Percentiles rank a stretch among this genome's conserved stretches.
These are phyloP conservation scores for Lagorchestes hirsutus DNA, from an alignment of 2,797 vertebrate species.

Conservation along the genomic window DNA sequence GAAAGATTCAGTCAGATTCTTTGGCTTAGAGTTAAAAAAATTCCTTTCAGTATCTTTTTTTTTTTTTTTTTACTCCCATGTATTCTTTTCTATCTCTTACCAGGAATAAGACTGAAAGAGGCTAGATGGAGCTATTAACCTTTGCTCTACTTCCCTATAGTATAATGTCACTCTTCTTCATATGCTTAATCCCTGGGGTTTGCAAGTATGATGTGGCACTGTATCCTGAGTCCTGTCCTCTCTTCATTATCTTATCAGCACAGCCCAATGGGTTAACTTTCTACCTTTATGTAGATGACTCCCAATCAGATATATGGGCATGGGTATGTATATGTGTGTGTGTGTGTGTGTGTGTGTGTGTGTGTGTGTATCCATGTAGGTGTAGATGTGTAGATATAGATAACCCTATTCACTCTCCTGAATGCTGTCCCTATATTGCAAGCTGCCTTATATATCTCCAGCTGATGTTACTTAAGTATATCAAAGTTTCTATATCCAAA, in stretches of 20 bases:
- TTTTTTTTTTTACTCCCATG: not conserved
- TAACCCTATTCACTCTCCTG: not conserved
- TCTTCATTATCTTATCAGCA: not conserved
- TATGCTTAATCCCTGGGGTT: not conserved
- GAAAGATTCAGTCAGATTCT: not conserved
- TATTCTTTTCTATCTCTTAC: not conserved
- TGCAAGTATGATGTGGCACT: not conserved
- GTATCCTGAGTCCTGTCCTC: not conserved
- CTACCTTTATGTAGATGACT: no score
- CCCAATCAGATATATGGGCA: no score
- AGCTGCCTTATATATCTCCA: not conserved
- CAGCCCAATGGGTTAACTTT: no score
- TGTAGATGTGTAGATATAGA: no score
- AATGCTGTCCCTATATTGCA: not conserved
- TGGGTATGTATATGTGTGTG: no score
- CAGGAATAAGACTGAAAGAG: not conserved
- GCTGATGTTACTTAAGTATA: not conserved
- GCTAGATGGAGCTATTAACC: not conserved
- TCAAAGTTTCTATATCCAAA: not conserved
- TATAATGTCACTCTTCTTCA: not conserved
- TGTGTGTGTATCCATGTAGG: no score
- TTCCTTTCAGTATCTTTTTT: not conserved
- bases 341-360: no score
- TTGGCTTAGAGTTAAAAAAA: not conserved
- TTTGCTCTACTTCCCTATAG: not conserved